A percentile compares a stretch with the other conserved stretches of the same genome.
Conservation (phyloP, 2,888 invertebrate species). For the Antheraea yamamai region DNA sequence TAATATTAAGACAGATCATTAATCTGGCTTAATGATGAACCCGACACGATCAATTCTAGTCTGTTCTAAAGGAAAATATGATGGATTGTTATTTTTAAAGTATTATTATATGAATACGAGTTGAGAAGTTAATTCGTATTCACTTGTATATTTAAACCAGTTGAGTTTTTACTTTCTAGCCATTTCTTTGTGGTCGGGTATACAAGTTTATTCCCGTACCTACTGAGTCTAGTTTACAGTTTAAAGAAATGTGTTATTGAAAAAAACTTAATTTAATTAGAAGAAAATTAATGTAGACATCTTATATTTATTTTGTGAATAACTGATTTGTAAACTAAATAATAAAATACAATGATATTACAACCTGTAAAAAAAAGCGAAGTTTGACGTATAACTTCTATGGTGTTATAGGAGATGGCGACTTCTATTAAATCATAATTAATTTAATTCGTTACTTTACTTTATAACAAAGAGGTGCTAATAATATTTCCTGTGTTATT, state of each 20-base stretch:
- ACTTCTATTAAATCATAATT: no score
- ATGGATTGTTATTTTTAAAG: neutral
- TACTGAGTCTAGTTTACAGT: neutral
- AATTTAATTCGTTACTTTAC: no score
- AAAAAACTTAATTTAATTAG: neutral
- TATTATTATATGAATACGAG: neutral
- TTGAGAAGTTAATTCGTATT: neutral
- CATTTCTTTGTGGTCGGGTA: neutral
- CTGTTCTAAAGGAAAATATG: neutral
- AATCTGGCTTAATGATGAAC: conserved; percentile 5
- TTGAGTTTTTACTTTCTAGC: neutral
- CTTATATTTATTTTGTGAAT: no score
- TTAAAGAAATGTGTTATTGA: neutral
- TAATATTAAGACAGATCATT: conserved; percentile 3
- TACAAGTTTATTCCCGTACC: neutral
- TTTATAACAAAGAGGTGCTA: no score
- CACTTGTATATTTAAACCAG: neutral
- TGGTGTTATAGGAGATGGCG: no score
- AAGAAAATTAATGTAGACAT: no score
- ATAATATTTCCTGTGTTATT: no score
- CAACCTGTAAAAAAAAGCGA: no score
- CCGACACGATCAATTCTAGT: conserved; percentile 6
- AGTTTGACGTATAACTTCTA: no score
- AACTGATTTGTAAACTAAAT: no score
- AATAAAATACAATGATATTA: no score